Evolutionary conservation across 1,140 invertebrate species (phyloP).

Genomic region (Plodia interpunctella): DNA sequence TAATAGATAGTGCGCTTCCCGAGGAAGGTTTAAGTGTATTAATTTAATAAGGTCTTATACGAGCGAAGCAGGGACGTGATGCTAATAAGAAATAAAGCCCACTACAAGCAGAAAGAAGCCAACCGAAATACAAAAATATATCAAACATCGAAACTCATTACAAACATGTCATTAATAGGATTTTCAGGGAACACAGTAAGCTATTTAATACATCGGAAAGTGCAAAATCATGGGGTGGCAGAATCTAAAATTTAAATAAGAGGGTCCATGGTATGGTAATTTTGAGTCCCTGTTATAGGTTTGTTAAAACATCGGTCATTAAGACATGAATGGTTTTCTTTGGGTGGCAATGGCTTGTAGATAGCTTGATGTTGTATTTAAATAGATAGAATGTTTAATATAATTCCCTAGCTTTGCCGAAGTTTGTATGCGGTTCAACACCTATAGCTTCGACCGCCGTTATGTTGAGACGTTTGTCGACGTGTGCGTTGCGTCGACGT

Average conservation of each 20-base stretch:
- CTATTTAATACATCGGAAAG: slow-evolving; percentile 15
- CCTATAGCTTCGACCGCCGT: too few species aligned
- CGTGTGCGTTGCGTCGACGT: too few species aligned
- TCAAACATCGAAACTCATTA: neutral
- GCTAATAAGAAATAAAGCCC: too few species aligned
- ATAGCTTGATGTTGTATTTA: neutral
- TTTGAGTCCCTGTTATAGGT: slow-evolving; percentile 7
- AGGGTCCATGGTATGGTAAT: slow-evolving; percentile 10
- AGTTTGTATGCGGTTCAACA: too few species aligned
- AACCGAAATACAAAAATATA: neutral
- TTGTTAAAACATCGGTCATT: slow-evolving; percentile 15
- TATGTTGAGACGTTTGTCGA: neutral
- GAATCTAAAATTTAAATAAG: slow-evolving; percentile 33
- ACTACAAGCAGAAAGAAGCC: neutral
- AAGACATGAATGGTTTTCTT: slow-evolving; percentile 8
- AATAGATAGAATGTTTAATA: neutral
- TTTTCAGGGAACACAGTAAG: neutral
- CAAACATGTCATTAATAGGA: slow-evolving; percentile 2
- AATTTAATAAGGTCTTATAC: too few species aligned
- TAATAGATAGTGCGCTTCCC: too few species aligned
- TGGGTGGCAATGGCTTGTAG: neutral
- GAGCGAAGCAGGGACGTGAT: too few species aligned
- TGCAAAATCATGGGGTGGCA: slow-evolving; percentile 20
- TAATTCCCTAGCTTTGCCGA: too few species aligned
- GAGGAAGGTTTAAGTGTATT: too few species aligned